Percentiles rank a stretch among this genome's conserved stretches.
Conservation (phyloP, 2,888 invertebrate genomes). For the Cremastinae sp. region DNA sequence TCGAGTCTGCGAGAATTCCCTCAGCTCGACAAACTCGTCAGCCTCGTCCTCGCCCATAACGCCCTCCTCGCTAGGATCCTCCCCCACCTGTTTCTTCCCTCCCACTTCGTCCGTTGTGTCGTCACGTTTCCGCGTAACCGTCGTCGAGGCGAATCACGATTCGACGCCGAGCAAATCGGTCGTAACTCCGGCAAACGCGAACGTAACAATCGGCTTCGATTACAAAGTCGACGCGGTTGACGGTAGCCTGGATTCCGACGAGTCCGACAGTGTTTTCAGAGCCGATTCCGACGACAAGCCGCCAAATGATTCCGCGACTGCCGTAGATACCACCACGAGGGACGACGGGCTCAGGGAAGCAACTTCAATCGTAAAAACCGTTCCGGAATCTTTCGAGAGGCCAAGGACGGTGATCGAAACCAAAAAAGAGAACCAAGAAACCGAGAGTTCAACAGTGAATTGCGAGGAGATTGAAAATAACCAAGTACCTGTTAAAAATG, state of each 20-base stretch:
- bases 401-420: background rate
- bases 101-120: constrained; percentile 72
- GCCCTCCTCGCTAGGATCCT: constrained; percentile 77
- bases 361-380: background rate
- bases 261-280: constrained; percentile 64
- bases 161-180: constrained; percentile 78
- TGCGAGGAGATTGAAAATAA: constrained; percentile 11
- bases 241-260: constrained; percentile 63
- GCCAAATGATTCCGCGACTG: constrained; percentile 42
- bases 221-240: constrained; percentile 64
- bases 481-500: constrained; percentile 37
- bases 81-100: constrained; percentile 82
- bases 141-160: constrained; percentile 75
- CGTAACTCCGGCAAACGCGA: constrained; percentile 75
- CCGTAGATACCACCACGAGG: constrained; percentile 37
- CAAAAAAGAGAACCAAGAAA: constrained; percentile 15
- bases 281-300: constrained; percentile 56
- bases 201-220: constrained; percentile 69
- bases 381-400: background rate
- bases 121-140: constrained; percentile 78
- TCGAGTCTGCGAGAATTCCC: constrained; percentile 79
- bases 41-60: constrained; percentile 80
- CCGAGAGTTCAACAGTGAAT: background rate
- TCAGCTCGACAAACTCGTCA: constrained; percentile 75
- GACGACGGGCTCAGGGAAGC: constrained; percentile 16